Evolutionary conservation across 2,113 vertebrate genomes (phyloP).

Genomic region (Columba livia): DNA sequence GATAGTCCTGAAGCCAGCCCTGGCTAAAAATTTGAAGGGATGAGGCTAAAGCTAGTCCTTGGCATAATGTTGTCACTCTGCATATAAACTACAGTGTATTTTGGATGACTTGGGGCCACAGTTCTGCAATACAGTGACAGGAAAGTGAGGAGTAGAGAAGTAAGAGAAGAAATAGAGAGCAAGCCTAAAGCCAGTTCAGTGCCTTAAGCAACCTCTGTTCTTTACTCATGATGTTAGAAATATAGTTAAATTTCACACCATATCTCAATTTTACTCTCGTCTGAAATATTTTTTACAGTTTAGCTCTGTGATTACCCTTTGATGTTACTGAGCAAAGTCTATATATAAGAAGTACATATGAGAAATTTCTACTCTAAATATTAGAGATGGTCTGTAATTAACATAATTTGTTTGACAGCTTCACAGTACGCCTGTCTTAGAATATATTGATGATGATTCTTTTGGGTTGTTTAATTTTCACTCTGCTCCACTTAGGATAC

Average conservation of each 20-base stretch:
- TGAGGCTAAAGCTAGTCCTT: background rate
- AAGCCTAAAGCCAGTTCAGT: background rate
- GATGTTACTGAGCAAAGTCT: background rate
- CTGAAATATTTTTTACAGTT: background rate
- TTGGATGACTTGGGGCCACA: background rate
- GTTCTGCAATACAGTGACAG: background rate
- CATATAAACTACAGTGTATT: background rate
- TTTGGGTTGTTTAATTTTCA: background rate
- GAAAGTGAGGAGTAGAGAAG: background rate
- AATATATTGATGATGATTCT: constrained; percentile 24
- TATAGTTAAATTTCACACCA: background rate
- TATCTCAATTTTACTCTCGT: background rate
- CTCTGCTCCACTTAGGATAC: background rate
- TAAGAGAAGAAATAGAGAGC: background rate
- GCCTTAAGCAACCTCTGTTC: background rate
- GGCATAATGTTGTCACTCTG: background rate
- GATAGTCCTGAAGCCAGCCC: background rate
- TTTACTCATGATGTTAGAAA: background rate
- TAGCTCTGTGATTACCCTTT: constrained; percentile 22
- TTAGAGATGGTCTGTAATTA: constrained; percentile 54
- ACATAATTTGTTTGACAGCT: constrained; percentile 56
- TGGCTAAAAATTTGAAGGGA: background rate
- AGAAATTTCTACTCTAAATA: constrained; percentile 31
- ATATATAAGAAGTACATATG: background rate
- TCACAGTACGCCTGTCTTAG: constrained; percentile 36